Conservation (phyloP, 1,140 invertebrate genomes). For the Sarcophaga bullata region DNA sequence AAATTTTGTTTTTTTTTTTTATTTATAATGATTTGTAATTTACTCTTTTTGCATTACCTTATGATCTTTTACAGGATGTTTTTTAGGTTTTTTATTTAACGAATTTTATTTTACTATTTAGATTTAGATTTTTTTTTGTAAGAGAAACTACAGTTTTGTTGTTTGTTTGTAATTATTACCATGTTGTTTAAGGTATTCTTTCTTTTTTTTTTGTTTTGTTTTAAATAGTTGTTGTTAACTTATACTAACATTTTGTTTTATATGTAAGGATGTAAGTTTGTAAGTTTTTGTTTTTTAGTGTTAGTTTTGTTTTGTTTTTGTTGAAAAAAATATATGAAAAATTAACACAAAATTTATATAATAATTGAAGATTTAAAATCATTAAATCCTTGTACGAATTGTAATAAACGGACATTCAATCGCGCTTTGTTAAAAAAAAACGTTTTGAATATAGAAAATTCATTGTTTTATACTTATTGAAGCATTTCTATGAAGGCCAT, state of each 20-base stretch:
- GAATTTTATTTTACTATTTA: not conserved
- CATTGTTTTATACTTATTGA: not conserved
- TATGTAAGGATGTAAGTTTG: not conserved
- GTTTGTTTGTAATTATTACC: slow-evolving; percentile 31
- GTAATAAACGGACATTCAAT: slow-evolving; percentile 15
- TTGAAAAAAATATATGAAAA: slow-evolving; percentile 4
- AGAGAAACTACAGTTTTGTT: slow-evolving; percentile 36
- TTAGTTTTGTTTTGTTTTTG: not conserved
- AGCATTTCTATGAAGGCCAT: not conserved
- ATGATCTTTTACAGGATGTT: too few relatives aligned
- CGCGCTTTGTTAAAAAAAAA: not conserved
- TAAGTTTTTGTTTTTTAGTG: slow-evolving; percentile 24
- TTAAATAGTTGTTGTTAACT: slow-evolving; percentile 30
- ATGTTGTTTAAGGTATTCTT: slow-evolving; percentile 24
- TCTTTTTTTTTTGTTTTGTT: slow-evolving; percentile 16
- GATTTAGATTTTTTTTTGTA: not conserved
- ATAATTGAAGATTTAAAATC: slow-evolving; percentile 20
- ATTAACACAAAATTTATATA: slow-evolving; percentile 27
- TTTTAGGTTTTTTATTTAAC: too few relatives aligned
- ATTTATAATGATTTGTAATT: not conserved
- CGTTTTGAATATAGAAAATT: slow-evolving; percentile 10
- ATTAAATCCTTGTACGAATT: slow-evolving; percentile 28
- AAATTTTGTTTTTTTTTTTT: not conserved
- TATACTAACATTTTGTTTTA: slow-evolving; percentile 14
- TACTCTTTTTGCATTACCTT: too few relatives aligned